Evolutionary conservation across 2,113 vertebrate genomes (phyloP).

Genomic region (Calidris pygmaea): DNA sequence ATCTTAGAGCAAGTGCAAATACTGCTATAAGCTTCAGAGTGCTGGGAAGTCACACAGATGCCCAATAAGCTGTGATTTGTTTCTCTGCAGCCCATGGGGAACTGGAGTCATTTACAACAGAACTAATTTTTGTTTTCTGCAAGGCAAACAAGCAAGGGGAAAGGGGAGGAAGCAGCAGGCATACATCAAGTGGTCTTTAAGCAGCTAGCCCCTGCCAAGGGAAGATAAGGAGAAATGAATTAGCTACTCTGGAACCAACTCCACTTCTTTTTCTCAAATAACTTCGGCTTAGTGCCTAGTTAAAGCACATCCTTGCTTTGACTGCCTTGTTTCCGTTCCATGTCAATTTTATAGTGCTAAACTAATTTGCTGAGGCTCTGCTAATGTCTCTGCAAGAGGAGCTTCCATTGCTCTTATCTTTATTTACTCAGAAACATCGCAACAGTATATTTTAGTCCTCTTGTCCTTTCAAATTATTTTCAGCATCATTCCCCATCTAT

Average conservation of each 20-base stretch:
- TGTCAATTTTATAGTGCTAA: constrained; percentile 44
- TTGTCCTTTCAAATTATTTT: neutral
- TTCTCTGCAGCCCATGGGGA: neutral
- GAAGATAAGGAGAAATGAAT: constrained; percentile 66
- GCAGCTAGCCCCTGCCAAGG: constrained; percentile 39
- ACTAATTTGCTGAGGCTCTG: constrained; percentile 24
- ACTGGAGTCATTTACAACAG: neutral
- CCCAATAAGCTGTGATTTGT: neutral
- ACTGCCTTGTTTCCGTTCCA: constrained; percentile 29
- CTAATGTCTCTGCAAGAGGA: constrained; percentile 1
- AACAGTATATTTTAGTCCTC: neutral
- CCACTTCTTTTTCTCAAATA: constrained; percentile 20
- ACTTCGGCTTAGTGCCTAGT: constrained; percentile 21
- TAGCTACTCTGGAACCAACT: constrained; percentile 49
- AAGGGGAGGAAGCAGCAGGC: constrained; percentile 32
- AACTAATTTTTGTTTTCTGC: neutral
- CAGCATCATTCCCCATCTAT: neutral
- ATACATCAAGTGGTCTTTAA: constrained; percentile 25
- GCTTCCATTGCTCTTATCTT: constrained; percentile 18
- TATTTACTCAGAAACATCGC: constrained; percentile 51
- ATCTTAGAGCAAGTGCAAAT: neutral
- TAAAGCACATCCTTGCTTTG: constrained; percentile 28
- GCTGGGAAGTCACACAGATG: neutral
- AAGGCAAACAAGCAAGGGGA: neutral
- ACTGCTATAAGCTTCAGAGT: neutral